Evolutionary conservation across 2,888 invertebrate species (phyloP).

Genomic region (Charanyca ferruginea): DNA sequence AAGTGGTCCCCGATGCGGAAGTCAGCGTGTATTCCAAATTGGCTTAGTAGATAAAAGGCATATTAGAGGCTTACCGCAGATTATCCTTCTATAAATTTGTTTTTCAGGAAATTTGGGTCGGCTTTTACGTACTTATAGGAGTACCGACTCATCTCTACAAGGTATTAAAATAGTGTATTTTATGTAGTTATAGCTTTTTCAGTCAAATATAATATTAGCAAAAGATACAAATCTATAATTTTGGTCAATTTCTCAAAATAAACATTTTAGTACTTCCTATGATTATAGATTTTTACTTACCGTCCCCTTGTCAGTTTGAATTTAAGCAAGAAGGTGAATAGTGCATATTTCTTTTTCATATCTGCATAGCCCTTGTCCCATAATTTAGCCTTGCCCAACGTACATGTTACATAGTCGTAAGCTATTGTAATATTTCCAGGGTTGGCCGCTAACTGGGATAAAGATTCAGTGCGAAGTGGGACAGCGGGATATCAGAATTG

Average conservation of each 20-base stretch:
- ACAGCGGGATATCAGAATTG: conserved; percentile 61
- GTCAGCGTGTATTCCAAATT: conserved; percentile 39
- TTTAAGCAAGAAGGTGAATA: no score
- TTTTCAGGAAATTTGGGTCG: conserved; percentile 13
- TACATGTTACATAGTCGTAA: conserved; percentile 18
- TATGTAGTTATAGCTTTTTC: background rate
- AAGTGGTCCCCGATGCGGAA: conserved; percentile 13
- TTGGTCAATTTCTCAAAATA: no score
- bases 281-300: no score
- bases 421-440: conserved; percentile 52
- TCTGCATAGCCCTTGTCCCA: conserved; percentile 3
- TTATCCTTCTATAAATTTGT: conserved; percentile 35
- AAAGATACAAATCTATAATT: no score
- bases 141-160: background rate
- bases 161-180: background rate
- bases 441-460: conserved; percentile 48
- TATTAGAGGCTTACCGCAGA: conserved; percentile 25
- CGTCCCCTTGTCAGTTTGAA: no score
- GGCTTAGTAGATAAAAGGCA: conserved; percentile 29
- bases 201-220: no score
- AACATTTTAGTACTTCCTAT: background rate
- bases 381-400: background rate
- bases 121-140: background rate
- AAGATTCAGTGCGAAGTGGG: conserved; percentile 59
- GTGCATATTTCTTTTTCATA: no score